Conservation (phyloP, 1,140 invertebrate genomes). For the Asbolus verrucosus region DNA sequence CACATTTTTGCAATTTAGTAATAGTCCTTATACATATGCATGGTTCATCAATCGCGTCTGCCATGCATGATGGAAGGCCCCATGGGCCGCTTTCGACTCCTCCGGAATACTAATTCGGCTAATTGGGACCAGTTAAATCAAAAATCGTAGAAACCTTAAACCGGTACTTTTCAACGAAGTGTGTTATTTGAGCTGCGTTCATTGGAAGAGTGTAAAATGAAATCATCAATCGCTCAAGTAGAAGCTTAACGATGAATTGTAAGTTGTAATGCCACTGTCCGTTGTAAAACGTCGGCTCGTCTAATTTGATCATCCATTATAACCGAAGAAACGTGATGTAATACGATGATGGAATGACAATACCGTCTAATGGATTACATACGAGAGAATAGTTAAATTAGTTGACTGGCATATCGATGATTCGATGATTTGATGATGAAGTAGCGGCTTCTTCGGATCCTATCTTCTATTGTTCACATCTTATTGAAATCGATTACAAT, state of each 20-base stretch:
- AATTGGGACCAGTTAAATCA: too few relatives aligned
- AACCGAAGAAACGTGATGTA: conserved; percentile 32
- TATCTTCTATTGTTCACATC: conserved; percentile 19
- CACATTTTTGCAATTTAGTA: conserved; percentile 5
- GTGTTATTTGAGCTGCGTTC: too few relatives aligned
- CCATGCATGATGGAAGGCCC: too few relatives aligned
- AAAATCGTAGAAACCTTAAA: too few relatives aligned
- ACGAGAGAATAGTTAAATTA: conserved; percentile 46
- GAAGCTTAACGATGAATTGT: background rate
- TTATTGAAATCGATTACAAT: conserved; percentile 30
- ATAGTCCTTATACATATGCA: conserved; percentile 7
- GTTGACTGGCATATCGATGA: conserved; percentile 43
- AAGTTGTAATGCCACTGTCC: background rate
- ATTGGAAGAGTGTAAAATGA: conserved; percentile 4
- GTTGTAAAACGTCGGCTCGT: conserved; percentile 13
- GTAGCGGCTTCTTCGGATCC: conserved; percentile 40
- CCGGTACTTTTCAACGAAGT: too few relatives aligned
- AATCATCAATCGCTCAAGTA: background rate
- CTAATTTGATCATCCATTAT: conserved; percentile 38
- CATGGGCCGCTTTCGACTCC: too few relatives aligned
- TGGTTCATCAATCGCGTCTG: background rate
- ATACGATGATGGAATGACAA: conserved; percentile 47
- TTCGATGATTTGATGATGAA: conserved; percentile 40
- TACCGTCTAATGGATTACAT: conserved; percentile 47
- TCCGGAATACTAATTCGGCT: too few relatives aligned